These are phyloP conservation scores for Actinia equina DNA, from an alignment of 64 coral and sea anemone genomes.

Conservation along the genomic window DNA sequence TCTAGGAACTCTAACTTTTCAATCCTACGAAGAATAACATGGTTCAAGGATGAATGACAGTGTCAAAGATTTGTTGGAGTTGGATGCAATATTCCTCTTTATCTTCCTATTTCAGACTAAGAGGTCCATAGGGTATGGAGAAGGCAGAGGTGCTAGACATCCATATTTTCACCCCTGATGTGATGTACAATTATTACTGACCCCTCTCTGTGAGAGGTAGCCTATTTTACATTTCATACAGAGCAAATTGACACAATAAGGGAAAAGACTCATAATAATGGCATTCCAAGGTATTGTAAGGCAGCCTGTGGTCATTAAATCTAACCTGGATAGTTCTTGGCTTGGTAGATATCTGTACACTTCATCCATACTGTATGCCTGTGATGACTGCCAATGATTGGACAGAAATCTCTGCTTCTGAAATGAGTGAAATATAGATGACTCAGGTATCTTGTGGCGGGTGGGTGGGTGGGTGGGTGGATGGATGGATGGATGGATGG, in stretches of 20 bases:
- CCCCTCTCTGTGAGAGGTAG: too few species aligned
- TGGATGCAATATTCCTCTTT: too few species aligned
- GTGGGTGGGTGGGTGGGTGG: background rate
- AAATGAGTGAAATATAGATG: background rate
- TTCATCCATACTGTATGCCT: conserved; percentile 68
- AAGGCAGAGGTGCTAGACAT: too few species aligned
- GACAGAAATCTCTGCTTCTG: conserved; percentile 82
- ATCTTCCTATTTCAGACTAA: too few species aligned
- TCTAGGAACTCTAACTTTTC: conserved; percentile 97
- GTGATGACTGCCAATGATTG: conserved; percentile 67
- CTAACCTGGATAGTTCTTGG: conserved; percentile 69
- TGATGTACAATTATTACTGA: too few species aligned
- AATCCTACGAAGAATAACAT: conserved; percentile 36
- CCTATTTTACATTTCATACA: too few species aligned
- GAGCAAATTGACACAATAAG: background rate
- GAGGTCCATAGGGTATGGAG: too few species aligned
- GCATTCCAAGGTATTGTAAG: too few species aligned
- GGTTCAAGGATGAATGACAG: background rate
- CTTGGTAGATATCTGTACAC: conserved; percentile 78
- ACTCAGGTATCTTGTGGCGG: too few species aligned
- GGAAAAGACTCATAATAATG: conserved; percentile 11
- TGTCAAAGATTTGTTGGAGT: background rate
- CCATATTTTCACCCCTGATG: too few species aligned
- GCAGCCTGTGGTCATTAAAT: background rate
- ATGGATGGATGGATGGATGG: too few species aligned